Conservation (phyloP, 2,113 vertebrate species). For the Physeter macrocephalus region DNA sequence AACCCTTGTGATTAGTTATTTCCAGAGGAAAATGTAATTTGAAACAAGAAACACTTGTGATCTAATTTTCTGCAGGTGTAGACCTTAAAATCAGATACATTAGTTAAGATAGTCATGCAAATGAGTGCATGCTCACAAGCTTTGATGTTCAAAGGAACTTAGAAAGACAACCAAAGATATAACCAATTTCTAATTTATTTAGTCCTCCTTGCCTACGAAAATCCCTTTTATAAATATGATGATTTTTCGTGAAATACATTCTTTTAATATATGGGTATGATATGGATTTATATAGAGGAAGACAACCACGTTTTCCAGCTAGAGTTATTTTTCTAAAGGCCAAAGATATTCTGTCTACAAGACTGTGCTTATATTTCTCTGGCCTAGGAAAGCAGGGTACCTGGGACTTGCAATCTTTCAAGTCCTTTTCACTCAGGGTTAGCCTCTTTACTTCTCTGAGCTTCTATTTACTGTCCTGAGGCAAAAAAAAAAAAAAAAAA, state of each 20-base stretch:
- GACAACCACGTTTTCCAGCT: not conserved
- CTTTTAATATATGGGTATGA: not conserved
- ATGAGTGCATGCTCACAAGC: not conserved
- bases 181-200: not conserved
- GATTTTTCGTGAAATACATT: not conserved
- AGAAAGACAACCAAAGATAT: not conserved
- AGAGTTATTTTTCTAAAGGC: not conserved
- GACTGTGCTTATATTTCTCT: not conserved
- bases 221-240: not conserved
- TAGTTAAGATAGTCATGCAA: not conserved
- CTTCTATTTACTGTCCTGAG: not conserved
- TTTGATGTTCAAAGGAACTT: not conserved
- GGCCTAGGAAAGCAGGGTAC: not conserved
- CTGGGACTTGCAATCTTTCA: not conserved
- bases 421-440: not conserved
- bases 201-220: not conserved
- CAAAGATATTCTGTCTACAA: not conserved
- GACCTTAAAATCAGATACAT: slow-evolving; percentile 35
- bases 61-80: not conserved
- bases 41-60: not conserved
- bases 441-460: not conserved
- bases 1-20: slow-evolving; percentile 31
- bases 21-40: slow-evolving; percentile 46
- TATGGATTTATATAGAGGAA: not conserved
- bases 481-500: no score